Percentiles rank a stretch among this genome's conserved stretches.
These are phyloP conservation scores for Brachyalestes nurse DNA, from an alignment of 2,797 vertebrate genomes.

Conservation along the genomic window DNA sequence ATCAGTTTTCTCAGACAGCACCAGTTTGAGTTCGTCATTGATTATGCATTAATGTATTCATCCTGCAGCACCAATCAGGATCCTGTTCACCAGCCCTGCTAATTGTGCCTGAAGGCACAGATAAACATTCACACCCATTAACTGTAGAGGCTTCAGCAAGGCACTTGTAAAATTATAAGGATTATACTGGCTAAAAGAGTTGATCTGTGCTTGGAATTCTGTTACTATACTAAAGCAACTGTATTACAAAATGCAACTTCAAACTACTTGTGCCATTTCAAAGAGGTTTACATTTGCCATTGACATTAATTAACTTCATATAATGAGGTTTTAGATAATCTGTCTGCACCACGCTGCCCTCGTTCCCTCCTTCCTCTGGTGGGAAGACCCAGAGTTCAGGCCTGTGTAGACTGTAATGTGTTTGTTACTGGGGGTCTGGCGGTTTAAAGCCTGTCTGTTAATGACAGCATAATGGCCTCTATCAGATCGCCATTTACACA, in stretches of 20 bases:
- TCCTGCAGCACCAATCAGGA: not conserved
- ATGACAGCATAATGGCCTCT: constrained; percentile 78
- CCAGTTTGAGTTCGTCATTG: constrained; percentile 53
- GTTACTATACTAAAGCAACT: not conserved
- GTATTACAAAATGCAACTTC: not conserved
- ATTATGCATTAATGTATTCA: constrained; percentile 56
- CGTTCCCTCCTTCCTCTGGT: not conserved
- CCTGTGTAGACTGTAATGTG: constrained; percentile 65
- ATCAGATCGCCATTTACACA: constrained; percentile 72
- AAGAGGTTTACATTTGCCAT: not conserved
- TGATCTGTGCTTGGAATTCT: not conserved
- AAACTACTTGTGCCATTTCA: not conserved
- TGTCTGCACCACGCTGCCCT: not conserved
- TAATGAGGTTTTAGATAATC: constrained; percentile 40
- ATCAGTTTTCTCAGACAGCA: constrained; percentile 54
- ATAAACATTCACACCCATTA: no score
- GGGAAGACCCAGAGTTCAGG: constrained; percentile 39
- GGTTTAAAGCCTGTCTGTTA: constrained; percentile 68
- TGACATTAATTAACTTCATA: constrained; percentile 42
- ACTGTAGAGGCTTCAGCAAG: no score
- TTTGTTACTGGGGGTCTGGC: constrained; percentile 68
- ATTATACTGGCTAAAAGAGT: not conserved
- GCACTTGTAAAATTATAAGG: no score
- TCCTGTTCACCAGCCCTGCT: no score
- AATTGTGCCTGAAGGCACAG: no score